Percentiles rank a stretch among this genome's conserved stretches.
Conservation (phyloP, 2,888 invertebrate species). For the Diabrotica balteata region DNA sequence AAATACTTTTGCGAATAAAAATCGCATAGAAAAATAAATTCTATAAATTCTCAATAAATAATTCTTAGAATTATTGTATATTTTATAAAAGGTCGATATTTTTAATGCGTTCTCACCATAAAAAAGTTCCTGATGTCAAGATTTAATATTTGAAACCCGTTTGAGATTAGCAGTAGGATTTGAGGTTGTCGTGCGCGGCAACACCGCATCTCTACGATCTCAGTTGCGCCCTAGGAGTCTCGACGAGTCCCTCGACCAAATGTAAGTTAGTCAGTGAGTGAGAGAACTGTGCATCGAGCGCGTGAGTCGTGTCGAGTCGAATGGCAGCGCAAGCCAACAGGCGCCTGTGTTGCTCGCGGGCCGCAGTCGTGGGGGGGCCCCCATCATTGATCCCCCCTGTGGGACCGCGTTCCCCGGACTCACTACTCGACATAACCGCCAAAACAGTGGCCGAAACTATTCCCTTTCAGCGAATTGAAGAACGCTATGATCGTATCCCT, state of each 20-base stretch:
- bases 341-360: conserved; percentile 62
- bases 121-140: too few relatives aligned
- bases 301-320: conserved; percentile 44
- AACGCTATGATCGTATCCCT: conserved; percentile 85
- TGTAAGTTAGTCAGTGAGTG: conserved; percentile 54
- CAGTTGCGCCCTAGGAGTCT: conserved; percentile 26
- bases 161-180: not conserved
- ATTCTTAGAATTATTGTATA: too few relatives aligned
- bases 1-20: too few relatives aligned
- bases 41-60: too few relatives aligned
- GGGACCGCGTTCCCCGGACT: conserved; percentile 67
- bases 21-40: too few relatives aligned
- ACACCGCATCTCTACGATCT: conserved; percentile 6
- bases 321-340: conserved; percentile 58
- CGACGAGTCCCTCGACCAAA: conserved; percentile 24
- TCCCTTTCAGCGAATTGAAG: conserved; percentile 86
- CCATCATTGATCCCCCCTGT: conserved; percentile 50
- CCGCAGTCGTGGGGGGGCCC: conserved; percentile 50
- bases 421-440: conserved; percentile 82
- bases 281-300: conserved; percentile 46
- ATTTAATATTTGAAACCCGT: too few relatives aligned
- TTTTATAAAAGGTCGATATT: too few relatives aligned
- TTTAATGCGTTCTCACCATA: too few relatives aligned
- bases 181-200: conserved; percentile 9
- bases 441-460: conserved; percentile 84